Base-by-base conservation (phyloP, 2,797 vertebrate species). In the Argyrosomus regius region DNA sequence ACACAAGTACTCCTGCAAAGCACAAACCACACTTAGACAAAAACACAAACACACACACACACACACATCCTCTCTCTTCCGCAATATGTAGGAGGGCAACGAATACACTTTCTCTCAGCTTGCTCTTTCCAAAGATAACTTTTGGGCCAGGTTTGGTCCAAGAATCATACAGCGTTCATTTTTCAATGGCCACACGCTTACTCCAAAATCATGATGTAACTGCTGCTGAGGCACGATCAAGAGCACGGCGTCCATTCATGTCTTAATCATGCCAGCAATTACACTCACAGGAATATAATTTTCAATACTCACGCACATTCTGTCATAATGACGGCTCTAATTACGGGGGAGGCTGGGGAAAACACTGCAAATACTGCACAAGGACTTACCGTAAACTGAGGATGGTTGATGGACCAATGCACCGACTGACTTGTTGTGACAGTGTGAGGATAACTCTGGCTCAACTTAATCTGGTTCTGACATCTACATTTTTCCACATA, bases 271-370 rank as follows among this genome's bases (percentile, higher is more conserved):
- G 88, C 88, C 91, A 92, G 83, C 83, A 89, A 93, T 88, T 89
- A 91, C 83, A 71, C 83, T 88, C 61, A 18, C 43, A 58, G 54
- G 81, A 89, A 91, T 88, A 89, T 93, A 93, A 94, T 92, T 93
- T 82, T 81, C 86, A 77, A 79, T 82, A 82, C 90, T 91, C 94
- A 92, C 91, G 89, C 91, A 91, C 89, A 88, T 56, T 69, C 86
- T 86, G 89, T 91, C 87, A 88, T 91, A 89, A 89, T 80, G 57
- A 88, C 72, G 48, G 84, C 81, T 88, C 61, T 90, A 90, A 93
- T 93, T 89, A 87, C 72, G 81, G 67, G 43, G 58, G 48, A 53
- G 81, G 77, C 35, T 75, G 73, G 61, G 70, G 72, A 82, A 80
- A 82, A 82, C 82, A 59, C 72, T 72, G 74, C 75, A 60, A 86